Base-by-base conservation (phyloP, 2,797 vertebrate genomes). In the Sternarchorhynchus goeldii region DNA sequence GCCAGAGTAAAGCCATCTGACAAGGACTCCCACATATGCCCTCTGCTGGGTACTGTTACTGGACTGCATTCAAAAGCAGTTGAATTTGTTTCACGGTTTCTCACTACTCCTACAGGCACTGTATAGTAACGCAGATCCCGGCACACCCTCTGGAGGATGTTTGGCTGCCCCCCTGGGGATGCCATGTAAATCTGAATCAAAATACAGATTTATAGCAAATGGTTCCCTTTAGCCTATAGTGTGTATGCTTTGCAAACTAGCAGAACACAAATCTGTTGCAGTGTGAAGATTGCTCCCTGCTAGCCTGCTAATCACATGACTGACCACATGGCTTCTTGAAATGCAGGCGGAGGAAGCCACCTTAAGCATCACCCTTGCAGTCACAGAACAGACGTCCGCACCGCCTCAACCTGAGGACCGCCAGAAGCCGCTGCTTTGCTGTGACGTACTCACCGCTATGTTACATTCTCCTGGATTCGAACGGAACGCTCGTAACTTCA, bases 201-300 rank as follows among this genome's bases (percentile, higher is more conserved):
- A 56, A 58, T 32, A 3, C 57, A 62, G 34, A 21, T 53, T 68
- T 59, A 17, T 2, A 59, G 57, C 16, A 50, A 34, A 59, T 29
- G 56, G 7, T 21, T 66, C 20, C 7, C 31, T 59, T 59, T 41
- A 50, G 12, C 64, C 10, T 66, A 20, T 25, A 21, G 41, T 66
- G 2, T 20, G 18, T 20, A 1, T 41, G 4, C n/a, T 20, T 45
- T 10, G n/a, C 29, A 73, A 14, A 36, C 14, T 12, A 36, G 16
- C 18, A 59, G 3, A 36, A 1, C 4, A 8, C 36, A 41, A 57
- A 34, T 50, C 56, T 29, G 58, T 29, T 55, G 25, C 31, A 58
- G 69, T 63, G 72, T 63, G 59, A 60, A 53, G 29, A 58, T 14
- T 32, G 57, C 41, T 72, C 25, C 1, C 56, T 65, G 62, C 70